phyloP scores from a whole-genome alignment of 2,113 vertebrate species.

The Protomyctophum bolini region DNA sequence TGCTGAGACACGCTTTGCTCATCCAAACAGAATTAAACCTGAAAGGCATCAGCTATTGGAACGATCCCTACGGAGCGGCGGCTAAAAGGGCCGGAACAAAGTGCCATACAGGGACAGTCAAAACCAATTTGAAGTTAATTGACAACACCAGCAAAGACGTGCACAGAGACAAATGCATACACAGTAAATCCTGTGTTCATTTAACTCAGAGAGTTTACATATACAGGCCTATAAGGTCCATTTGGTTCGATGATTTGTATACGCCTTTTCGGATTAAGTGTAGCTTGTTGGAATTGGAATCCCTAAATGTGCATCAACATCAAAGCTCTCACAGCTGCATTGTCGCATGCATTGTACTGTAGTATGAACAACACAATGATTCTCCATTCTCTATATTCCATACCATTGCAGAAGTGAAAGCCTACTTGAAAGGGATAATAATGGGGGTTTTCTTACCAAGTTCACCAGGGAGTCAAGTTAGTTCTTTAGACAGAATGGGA shows the following conservation, averaged over 20 bases:
- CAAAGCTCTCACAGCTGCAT: slow-evolving; percentile 23
- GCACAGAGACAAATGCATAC: slow-evolving; percentile 13
- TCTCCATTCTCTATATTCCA: not conserved
- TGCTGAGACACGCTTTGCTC: slow-evolving; percentile 45
- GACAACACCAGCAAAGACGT: slow-evolving; percentile 22
- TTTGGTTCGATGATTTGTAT: not conserved
- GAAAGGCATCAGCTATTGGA: slow-evolving; percentile 52
- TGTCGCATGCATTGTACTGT: slow-evolving; percentile 15
- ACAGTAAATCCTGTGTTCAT: not conserved
- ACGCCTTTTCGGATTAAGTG: slow-evolving; percentile 39
- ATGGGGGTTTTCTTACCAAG: slow-evolving; percentile 42
- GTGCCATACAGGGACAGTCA: slow-evolving; percentile 45
- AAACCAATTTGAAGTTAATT: slow-evolving; percentile 51
- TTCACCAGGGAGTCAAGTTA: slow-evolving; percentile 51
- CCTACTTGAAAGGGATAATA: slow-evolving; percentile 55
- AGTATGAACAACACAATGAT: slow-evolving; percentile 39
- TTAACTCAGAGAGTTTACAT: too few relatives aligned
- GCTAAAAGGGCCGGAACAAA: slow-evolving; percentile 44
- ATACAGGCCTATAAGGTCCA: too few relatives aligned
- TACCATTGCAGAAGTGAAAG: slow-evolving; percentile 46
- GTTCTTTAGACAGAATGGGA: slow-evolving; percentile 41
- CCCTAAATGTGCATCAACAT: slow-evolving; percentile 26
- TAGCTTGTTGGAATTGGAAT: slow-evolving; percentile 38
- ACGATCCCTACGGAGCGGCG: slow-evolving; percentile 45
- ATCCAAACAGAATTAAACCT: slow-evolving; percentile 67